Percentiles rank a stretch among this genome's conserved stretches.
phyloP scores from a whole-genome alignment of 2,113 vertebrate genomes.

The Sus scrofa region DNA sequence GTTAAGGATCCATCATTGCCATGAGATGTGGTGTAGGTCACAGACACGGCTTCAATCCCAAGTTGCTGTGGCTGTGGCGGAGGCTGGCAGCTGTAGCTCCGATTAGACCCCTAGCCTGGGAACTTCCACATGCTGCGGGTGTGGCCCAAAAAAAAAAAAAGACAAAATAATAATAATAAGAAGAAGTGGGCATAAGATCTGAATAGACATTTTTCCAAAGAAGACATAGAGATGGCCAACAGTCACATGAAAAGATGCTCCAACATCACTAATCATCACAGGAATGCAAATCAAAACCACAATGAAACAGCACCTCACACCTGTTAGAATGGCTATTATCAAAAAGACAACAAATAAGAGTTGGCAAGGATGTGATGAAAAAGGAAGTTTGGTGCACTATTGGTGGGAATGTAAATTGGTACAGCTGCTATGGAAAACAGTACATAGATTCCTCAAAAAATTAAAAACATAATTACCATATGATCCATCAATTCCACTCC shows the following conservation, averaged over 20 bases:
- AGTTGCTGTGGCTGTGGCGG: no score
- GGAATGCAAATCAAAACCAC: background rate
- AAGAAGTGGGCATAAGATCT: background rate
- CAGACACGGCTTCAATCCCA: no score
- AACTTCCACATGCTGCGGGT: no score
- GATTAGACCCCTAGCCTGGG: no score
- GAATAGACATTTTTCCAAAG: background rate
- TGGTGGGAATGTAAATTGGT: background rate
- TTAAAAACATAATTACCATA: background rate
- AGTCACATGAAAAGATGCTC: background rate
- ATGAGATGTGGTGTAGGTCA: no score
- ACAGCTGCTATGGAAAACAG: background rate
- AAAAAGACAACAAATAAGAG: background rate
- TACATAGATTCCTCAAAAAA: background rate
- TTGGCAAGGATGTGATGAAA: background rate
- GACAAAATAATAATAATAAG: no score
- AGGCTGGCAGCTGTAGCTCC: no score
- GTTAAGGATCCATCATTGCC: no score
- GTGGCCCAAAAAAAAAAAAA: no score
- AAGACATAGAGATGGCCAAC: background rate
- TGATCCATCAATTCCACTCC: background rate
- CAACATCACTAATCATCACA: background rate
- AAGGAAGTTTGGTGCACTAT: background rate
- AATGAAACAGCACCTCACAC: background rate
- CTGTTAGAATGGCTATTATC: background rate